Conservation (phyloP, 2,113 vertebrate species). For the Leucosticte australis region DNA sequence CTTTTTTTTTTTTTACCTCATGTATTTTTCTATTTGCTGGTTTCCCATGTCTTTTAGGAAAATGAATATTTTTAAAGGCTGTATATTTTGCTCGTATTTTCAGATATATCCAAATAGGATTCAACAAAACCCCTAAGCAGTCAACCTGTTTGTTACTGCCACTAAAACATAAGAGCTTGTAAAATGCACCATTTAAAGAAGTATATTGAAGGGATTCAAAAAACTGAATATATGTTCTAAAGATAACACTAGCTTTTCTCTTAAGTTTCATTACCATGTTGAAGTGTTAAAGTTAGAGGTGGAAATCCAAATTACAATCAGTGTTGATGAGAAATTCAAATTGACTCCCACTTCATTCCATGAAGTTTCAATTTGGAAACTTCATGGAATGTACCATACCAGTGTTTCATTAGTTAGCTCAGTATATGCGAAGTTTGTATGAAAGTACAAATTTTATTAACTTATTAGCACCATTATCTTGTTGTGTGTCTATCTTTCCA, state of each 20-base stretch:
- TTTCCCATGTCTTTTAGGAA: neutral
- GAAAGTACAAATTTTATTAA: neutral
- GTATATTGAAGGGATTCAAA: neutral
- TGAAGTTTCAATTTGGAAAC: neutral
- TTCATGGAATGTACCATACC: neutral
- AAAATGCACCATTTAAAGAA: neutral
- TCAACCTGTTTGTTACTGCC: neutral
- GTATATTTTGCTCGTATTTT: neutral
- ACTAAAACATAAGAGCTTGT: neutral
- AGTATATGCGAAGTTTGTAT: neutral
- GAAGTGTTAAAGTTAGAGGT: neutral
- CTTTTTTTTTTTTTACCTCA: constrained; percentile 48
- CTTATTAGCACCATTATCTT: neutral
- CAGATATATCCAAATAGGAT: neutral
- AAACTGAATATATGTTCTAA: neutral
- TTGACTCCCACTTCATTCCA: neutral
- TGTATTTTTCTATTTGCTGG: neutral
- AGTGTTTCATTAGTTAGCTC: neutral
- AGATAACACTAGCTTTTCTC: neutral
- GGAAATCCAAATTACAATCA: neutral
- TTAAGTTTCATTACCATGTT: neutral
- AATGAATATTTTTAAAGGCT: neutral
- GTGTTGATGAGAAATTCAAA: neutral
- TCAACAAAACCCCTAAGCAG: neutral
- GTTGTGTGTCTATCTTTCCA: neutral